A percentile compares a stretch with the other conserved stretches of the same genome.
Conservation (phyloP, 2,888 invertebrate species). For the Drosophila lutescens region DNA sequence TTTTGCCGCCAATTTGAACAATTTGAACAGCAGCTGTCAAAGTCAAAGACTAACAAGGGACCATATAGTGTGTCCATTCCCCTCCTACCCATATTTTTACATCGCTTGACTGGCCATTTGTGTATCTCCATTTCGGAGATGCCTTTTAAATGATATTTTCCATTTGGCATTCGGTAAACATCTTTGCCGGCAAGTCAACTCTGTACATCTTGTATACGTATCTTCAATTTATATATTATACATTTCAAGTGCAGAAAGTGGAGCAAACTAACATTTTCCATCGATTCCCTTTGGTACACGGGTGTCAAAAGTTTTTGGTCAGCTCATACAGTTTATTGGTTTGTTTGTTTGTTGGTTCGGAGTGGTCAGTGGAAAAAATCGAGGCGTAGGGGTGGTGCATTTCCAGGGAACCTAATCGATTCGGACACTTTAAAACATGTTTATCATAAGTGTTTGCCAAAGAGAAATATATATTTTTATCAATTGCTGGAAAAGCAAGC, state of each 20-base stretch:
- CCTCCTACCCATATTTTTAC: constrained; percentile 12
- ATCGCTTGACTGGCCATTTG: constrained; percentile 30
- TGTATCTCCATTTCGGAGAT: constrained; percentile 21
- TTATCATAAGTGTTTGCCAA: constrained; percentile 38
- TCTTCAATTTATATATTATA: constrained; percentile 32
- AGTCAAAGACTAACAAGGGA: constrained; percentile 67
- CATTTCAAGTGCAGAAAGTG: constrained; percentile 39
- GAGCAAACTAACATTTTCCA: constrained; percentile 35
- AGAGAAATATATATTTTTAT: constrained; percentile 24
- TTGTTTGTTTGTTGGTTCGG: constrained; percentile 29
- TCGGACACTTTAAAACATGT: constrained; percentile 35
- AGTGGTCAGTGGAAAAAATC: not conserved
- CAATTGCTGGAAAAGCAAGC: constrained; percentile 23
- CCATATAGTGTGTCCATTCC: constrained; percentile 18
- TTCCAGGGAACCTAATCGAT: constrained; percentile 50
- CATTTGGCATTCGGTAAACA: constrained; percentile 35
- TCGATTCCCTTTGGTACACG: constrained; percentile 13
- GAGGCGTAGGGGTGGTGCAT: not conserved
- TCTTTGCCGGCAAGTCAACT: constrained; percentile 13
- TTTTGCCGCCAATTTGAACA: constrained; percentile 37
- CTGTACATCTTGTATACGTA: constrained; percentile 13
- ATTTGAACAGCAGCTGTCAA: constrained; percentile 50
- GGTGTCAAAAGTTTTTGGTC: constrained; percentile 59
- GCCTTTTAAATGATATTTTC: constrained; percentile 37
- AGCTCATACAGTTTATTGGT: constrained; percentile 56